phyloP scores from a whole-genome alignment of 2,797 vertebrate genomes.

The Parauchenoglanis ngamensis region DNA sequence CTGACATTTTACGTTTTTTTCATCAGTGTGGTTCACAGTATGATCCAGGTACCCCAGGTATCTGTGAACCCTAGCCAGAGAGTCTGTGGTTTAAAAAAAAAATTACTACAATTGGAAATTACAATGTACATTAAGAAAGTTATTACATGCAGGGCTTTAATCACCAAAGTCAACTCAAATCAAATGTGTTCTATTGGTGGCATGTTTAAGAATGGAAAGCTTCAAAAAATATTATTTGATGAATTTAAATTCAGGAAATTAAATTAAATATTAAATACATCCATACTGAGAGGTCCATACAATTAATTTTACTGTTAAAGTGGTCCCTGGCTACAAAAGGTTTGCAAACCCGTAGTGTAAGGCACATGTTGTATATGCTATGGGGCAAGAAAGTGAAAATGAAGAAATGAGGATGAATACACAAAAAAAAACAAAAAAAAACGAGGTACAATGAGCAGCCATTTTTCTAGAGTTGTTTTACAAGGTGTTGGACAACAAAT shows the following conservation, averaged over 20 bases:
- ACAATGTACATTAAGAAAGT: not conserved
- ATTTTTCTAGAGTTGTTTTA: not conserved
- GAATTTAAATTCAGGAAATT: not conserved
- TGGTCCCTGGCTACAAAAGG: not conserved
- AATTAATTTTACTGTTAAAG: not conserved
- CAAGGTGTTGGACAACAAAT: not conserved
- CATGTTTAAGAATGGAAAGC: not conserved
- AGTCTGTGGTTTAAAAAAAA: not conserved
- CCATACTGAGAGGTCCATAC: not conserved
- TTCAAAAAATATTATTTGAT: not conserved
- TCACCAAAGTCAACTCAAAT: not conserved
- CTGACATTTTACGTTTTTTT: not conserved
- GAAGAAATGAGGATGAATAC: not conserved
- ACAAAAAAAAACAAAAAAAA: not conserved
- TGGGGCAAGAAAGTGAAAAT: not conserved
- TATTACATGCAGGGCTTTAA: not conserved
- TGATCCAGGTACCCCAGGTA: not conserved
- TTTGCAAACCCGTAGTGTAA: not conserved
- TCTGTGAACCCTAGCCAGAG: not conserved
- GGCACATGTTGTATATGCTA: not conserved
- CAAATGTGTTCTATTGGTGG: not conserved
- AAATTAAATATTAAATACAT: too few relatives aligned
- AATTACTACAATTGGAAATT: not conserved
- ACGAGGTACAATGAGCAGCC: not conserved
- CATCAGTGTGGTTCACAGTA: not conserved